Base-by-base conservation (phyloP, 2,888 invertebrate species). In the Aspidapion aeneum region DNA sequence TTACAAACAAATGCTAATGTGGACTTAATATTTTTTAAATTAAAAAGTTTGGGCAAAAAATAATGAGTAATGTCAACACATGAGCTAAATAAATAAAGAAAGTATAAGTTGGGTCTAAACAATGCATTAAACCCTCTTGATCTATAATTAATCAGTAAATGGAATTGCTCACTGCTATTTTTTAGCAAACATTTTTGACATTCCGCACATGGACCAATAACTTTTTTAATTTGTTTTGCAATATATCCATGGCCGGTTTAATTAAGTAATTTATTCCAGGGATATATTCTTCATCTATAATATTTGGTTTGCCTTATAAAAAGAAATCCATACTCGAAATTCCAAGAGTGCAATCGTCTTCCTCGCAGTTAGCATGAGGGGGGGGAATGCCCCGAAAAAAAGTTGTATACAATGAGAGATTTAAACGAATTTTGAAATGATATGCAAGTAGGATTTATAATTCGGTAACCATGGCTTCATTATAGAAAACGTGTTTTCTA, bases 401-500 rank as follows among this genome's bases (percentile, higher is more conserved):
- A 55, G 20, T 55, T 55, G 18, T 55, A 18, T 19, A 55, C 19
- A 7, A 18, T 7, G 1, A 55, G 9, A 3, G 55, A 19, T 18
- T 55, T 19, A 35, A 35, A 35, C 3, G 35, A 35, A 12, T 35
- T 35, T 35, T 35, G 12, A 12, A 35, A 35, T 3, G 55, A 55
- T 2, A 18, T 12, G 18, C 18, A 55, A 19, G 55, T 18, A 1
- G 60, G 60, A 35, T 60, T 60, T 7, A 35, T 52, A 18, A 54
- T 52, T 1, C 19, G 17, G 1, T 18, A 17, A 1, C 60, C 60
- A 19, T 60, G 35, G 2, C 54, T 52, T 54, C 60, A 3, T 35
- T 3, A 20, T 7, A 5, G 54, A 21, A 55, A 60, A 55, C 17
- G 48, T 35, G 19, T 60, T 60, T 22, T 60, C 60, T 5, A 60